Conservation (phyloP, 2,888 invertebrate species). For the Thelaira solivaga region DNA sequence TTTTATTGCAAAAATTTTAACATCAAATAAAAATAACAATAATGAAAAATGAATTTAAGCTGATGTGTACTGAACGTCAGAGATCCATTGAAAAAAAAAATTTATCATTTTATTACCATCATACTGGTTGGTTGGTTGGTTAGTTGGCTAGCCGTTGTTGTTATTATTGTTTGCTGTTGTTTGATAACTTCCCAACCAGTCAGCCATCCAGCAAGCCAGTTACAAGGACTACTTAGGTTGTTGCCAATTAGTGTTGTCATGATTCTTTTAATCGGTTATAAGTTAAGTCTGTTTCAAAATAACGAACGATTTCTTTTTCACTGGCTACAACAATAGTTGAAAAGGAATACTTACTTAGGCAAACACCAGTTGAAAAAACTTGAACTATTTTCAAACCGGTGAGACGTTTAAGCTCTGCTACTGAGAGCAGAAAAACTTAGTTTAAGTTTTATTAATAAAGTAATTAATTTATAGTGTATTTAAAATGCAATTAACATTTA, state of each 20-base stretch:
- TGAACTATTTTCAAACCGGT: too few species aligned
- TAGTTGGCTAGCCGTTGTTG: background rate
- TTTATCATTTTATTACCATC: constrained; percentile 58
- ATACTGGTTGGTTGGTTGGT: constrained; percentile 39
- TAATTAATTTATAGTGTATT: too few species aligned
- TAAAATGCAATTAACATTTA: too few species aligned
- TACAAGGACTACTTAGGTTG: constrained; percentile 26
- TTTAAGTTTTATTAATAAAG: too few species aligned
- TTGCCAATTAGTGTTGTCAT: constrained; percentile 23
- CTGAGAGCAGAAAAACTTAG: too few species aligned
- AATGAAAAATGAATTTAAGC: constrained; percentile 39
- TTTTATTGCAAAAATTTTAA: constrained; percentile 55
- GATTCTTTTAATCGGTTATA: background rate
- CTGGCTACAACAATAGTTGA: too few species aligned
- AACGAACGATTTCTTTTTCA: too few species aligned
- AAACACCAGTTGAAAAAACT: too few species aligned
- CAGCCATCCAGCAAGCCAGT: background rate
- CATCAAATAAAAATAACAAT: constrained; percentile 33
- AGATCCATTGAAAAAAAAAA: constrained; percentile 40
- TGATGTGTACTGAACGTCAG: constrained; percentile 25
- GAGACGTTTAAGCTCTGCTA: too few species aligned
- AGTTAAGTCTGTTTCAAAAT: too few species aligned
- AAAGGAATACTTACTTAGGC: too few species aligned
- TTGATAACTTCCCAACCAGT: constrained; percentile 2
- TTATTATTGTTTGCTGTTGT: background rate